phyloP scores from a whole-genome alignment of 2,888 invertebrate species.

The Plemyria rubiginata region DNA sequence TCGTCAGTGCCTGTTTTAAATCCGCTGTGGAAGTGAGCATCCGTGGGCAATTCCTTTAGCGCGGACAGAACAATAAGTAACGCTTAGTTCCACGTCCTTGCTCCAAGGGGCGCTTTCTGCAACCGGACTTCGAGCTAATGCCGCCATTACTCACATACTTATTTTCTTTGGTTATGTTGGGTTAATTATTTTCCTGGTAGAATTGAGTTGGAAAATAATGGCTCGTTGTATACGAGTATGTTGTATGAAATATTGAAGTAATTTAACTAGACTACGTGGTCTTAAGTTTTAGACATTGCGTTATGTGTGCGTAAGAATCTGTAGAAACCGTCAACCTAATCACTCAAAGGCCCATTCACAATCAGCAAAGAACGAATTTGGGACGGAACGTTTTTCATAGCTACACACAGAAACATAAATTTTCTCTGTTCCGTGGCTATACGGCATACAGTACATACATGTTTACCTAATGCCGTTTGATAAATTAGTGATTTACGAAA shows the following conservation, averaged over 20 bases:
- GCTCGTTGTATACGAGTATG: constrained; percentile 11
- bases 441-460: no score
- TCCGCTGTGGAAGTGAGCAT: constrained; percentile 67
- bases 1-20: constrained; percentile 75
- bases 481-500: no score
- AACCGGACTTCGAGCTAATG: constrained; percentile 42
- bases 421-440: no score
- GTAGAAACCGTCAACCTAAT: no score
- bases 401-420: no score
- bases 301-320: no score
- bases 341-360: no score
- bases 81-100: constrained; percentile 61
- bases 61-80: constrained; percentile 70
- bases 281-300: no score
- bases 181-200: constrained; percentile 30
- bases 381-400: no score
- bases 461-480: no score
- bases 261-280: background rate
- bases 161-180: constrained; percentile 32
- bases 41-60: constrained; percentile 57
- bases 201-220: constrained; percentile 9
- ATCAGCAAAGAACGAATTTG: no score
- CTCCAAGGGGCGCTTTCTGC: constrained; percentile 42
- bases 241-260: background rate
- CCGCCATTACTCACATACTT: constrained; percentile 41